Base-by-base conservation (phyloP, 2,113 vertebrate genomes). In the Cochlearius cochlearius region DNA sequence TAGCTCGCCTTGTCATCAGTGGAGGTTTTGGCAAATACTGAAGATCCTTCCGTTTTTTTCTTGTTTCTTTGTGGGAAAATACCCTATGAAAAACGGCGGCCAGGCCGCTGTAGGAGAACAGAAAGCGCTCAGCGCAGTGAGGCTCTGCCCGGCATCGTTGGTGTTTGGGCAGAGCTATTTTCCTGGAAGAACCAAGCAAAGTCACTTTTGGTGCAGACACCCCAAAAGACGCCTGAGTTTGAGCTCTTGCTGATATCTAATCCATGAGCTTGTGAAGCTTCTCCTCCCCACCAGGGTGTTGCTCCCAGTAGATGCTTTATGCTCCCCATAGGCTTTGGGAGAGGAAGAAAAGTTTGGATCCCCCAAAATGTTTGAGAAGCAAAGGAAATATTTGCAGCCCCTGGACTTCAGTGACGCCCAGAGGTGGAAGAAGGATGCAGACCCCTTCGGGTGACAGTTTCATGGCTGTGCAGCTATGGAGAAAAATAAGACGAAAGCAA, bases 361-460 rank as follows among this genome's bases (percentile, higher is more conserved):
- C 19, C 7, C 34, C 1, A 15, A 55, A 41, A 41, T 23, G 2
- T 41, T 71, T 53, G 41, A 32, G 41, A 78, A 88, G 8, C 20
- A 50, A 85, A 81, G 45, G 43, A 69, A 55, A 16, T 81, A 43
- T 21, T 77, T 3, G 0, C 32, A 74, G 45, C 43, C 59, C 13
- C 43, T 2, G 1, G 22, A n/a, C 36, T 62, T 25, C 29, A 43
- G 30, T 0, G 0, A 59, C 36, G 27, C 4, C 20, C 49, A 34
- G 58, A 34, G 45, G 7, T 9, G 53, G 47, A 22, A 41, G 66
- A 52, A 79, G 29, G 59, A 69, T 36, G n/a, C 10, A 68, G 64
- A 77, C 21, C 23, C 43, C n/a, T 36, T 18, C 1, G 11, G 74
- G 39, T 15, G 34, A 36, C 26, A 36, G 43, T 64, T 92, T 43